A percentile compares a stretch with the other conserved stretches of the same genome.
These are phyloP conservation scores for Spea multiplicata DNA, from an alignment of 2,113 vertebrate species.

Conservation along the genomic window DNA sequence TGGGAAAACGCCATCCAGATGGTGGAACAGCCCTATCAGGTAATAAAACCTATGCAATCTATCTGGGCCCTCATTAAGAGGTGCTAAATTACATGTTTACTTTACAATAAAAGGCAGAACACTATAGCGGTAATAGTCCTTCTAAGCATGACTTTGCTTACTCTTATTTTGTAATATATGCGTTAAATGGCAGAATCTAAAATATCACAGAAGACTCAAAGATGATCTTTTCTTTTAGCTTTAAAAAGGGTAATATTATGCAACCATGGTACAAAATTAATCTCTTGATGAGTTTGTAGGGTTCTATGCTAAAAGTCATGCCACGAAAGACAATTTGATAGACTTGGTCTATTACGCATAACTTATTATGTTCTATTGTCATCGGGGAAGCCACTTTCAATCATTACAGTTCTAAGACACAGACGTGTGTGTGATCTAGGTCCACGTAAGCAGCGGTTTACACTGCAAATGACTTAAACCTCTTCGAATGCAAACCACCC, in stretches of 20 bases:
- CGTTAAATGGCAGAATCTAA: constrained; percentile 17
- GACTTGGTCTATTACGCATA: constrained; percentile 2
- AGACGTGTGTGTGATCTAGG: constrained; percentile 8
- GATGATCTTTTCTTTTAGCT: background rate
- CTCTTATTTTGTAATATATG: constrained; percentile 1
- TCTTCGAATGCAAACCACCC: constrained; percentile 25
- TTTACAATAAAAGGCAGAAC: background rate
- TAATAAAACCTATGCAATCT: no score
- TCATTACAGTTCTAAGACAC: constrained; percentile 4
- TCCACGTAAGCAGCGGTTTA: constrained; percentile 6
- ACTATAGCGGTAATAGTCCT: constrained; percentile 1
- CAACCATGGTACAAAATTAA: constrained; percentile 9
- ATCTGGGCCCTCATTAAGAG: no score
- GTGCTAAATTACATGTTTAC: no score
- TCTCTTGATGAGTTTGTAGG: constrained; percentile 15
- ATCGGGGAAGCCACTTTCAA: constrained; percentile 18
- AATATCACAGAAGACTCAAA: constrained; percentile 12
- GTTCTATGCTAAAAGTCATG: constrained; percentile 34
- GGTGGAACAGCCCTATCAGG: no score
- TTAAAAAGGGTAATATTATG: constrained; percentile 30
- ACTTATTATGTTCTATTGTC: constrained; percentile 22
- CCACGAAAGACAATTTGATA: constrained; percentile 12
- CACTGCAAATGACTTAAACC: constrained; percentile 23
- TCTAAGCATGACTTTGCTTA: background rate
- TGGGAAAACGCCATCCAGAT: no score